Evolutionary conservation across 2,113 vertebrate species (phyloP), one percentile per base, ranked within the genome.

Genomic region (Pachyramphus minor): DNA sequence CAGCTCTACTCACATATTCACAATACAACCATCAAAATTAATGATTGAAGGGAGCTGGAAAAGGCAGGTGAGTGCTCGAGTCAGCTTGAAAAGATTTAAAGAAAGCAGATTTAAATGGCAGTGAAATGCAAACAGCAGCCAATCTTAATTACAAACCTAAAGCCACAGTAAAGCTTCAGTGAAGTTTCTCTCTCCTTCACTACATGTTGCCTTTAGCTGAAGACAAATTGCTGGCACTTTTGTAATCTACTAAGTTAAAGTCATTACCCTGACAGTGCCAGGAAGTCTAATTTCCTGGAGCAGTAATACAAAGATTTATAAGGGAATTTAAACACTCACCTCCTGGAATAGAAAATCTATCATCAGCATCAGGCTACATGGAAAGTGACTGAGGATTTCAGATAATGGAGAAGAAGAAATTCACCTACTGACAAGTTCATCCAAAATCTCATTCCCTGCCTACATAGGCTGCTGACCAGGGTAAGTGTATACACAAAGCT

Each of bases 211-310:
- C 89, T 97, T 95, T 90, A 96, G 79, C 89, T 75, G 86, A 97
- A 96, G 96, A 97, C 76, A 95, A 96, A 97, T 96, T 90, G 93
- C 80, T n/a, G 24, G 68, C 86, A 84, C 94, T 95, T 95, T 84
- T 72, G 93, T 97, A 97, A 96, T 96, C 95, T 93, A 94, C 92
- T 90, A 87, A 84, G 92, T 93, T 96, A 90, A 96, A 96, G 92
- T 96, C 95, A 94, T 97, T 96, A 96, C 86, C 52, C 69, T 92
- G 92, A 95, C 93, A 93, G 85, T 82, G 86, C 93, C 93, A 96
- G 96, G 93, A 97, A 96, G 95, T 94, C 96, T 95, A 81, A 96
- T 93, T 97, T 96, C 96, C 95, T 92, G 76, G 58, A 96, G 96
- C 96, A 94, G 76, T 92, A 96, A 93, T 85, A 95, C 69, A 89